Evolutionary conservation across 2,888 invertebrate genomes (phyloP), one percentile per base, ranked within the genome.

Genomic region (Zaprionus lineosus): DNA sequence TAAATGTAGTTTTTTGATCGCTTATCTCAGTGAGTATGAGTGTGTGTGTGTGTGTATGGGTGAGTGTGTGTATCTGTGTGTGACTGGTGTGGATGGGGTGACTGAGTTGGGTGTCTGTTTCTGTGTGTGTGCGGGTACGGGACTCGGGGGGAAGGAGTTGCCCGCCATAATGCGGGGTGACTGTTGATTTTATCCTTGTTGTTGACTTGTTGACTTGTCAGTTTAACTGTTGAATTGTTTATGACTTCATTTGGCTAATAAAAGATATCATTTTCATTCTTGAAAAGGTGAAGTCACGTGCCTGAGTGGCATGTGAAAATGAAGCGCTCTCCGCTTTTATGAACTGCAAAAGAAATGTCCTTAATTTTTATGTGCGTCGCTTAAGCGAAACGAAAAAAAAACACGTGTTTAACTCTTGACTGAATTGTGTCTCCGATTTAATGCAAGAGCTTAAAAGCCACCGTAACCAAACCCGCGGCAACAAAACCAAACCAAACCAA

Each of bases 211-310:
- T 84, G 81, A 81, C 84, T 84, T 66, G 52, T 36, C 60, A 46
- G 74, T 72, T 72, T 78, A 69, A 84, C 82, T 84, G 74, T 67
- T 66, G 84, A 81, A 78, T 68, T 81, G 81, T 84, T 81, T 81
- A 84, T 81, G 82, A 75, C 81, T 84, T 81, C 84, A 81, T 81
- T 81, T 75, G 73, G 73, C 83, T 82, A 82, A 78, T 78, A 82
- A 78, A 82, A 70, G 70, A 73, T 78, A 78, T 73, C 63, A 78
- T 82, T 82, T 78, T 55, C 62, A 57, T 61, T 46, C 31, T 21
- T 14, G 26, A 11, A 19, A 26, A 41, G 36, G 3, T n/a, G 60
- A 19, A 28, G 64, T 51, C 60, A 70, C 70, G 64, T 68, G 33
- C 55, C 31, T 21, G 29, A 46, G 29, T 34, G 53, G n/a, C 59